A percentile compares a stretch with the other conserved stretches of the same genome.
These are phyloP conservation scores for Apamea crenata DNA, from an alignment of 2,888 invertebrate genomes.

Conservation along the genomic window DNA sequence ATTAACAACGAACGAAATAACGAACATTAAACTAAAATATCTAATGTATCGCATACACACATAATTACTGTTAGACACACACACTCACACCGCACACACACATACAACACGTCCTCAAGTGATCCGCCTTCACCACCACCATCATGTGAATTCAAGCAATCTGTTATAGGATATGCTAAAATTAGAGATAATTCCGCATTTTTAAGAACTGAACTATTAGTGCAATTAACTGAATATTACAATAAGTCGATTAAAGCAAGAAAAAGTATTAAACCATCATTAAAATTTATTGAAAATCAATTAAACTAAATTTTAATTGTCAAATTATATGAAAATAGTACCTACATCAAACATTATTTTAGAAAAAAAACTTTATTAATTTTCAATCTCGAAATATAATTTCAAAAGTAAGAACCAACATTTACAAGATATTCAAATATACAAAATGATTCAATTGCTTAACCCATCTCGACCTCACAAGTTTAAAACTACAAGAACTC, in stretches of 20 bases:
- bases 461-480: slow-evolving; percentile 6
- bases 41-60: slow-evolving; percentile 70
- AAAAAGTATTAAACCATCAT: too few species aligned
- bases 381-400: neutral
- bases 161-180: slow-evolving; percentile 71
- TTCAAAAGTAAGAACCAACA: neutral
- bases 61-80: slow-evolving; percentile 67
- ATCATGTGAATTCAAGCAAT: slow-evolving; percentile 86
- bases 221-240: neutral
- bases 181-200: slow-evolving; percentile 1
- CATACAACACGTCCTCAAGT: slow-evolving; percentile 80
- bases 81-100: slow-evolving; percentile 69
- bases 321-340: neutral
- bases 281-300: neutral
- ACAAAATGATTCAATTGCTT: neutral
- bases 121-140: slow-evolving; percentile 86
- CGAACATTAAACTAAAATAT: slow-evolving; percentile 69
- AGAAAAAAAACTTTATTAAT: neutral
- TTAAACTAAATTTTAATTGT: neutral
- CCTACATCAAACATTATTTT: neutral
- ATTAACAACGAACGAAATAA: slow-evolving; percentile 65
- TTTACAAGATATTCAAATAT: neutral
- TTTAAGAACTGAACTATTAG: neutral
- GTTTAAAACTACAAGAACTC: slow-evolving; percentile 4
- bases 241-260: neutral